Percentiles rank a stretch among this genome's conserved stretches.
These are phyloP conservation scores for Pachyrhynchus sulphureomaculatus DNA, from an alignment of 1,140 invertebrate genomes.

Conservation along the genomic window DNA sequence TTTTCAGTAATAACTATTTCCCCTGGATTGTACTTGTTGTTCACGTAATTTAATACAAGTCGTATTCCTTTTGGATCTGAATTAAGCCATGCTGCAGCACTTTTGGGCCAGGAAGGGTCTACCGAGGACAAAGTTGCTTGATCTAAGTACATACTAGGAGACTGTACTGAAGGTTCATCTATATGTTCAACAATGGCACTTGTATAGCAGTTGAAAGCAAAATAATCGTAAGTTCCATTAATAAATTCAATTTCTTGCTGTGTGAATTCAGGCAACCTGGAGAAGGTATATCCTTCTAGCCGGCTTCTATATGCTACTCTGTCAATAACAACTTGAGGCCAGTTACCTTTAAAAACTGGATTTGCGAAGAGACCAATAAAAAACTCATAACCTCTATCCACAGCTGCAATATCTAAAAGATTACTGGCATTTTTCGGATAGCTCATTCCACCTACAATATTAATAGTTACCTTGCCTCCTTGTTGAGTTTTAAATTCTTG, in stretches of 20 bases:
- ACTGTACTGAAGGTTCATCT: background rate
- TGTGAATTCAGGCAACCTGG: constrained; percentile 6
- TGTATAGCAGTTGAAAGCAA: constrained; percentile 9
- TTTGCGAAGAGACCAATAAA: constrained; percentile 54
- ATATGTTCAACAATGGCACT: background rate
- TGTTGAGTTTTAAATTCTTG: constrained; percentile 34
- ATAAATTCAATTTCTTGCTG: constrained; percentile 26
- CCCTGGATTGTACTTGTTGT: constrained; percentile 60
- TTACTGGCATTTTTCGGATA: constrained; percentile 11
- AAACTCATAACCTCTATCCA: constrained; percentile 25
- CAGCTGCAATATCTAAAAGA: constrained; percentile 17
- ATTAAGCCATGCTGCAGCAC: constrained; percentile 57
- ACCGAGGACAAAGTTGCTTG: constrained; percentile 1
- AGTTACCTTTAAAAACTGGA: too few relatives aligned
- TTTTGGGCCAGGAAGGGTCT: constrained; percentile 29
- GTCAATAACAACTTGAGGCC: too few relatives aligned
- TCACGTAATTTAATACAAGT: constrained; percentile 61
- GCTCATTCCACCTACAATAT: constrained; percentile 12
- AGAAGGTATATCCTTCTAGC: constrained; percentile 6
- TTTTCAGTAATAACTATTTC: constrained; percentile 70
- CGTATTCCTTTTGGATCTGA: constrained; percentile 52
- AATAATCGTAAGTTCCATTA: constrained; percentile 16
- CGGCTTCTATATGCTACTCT: constrained; percentile 4
- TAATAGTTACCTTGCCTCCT: constrained; percentile 30
- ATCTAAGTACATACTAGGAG: constrained; percentile 12